phyloP scores from a whole-genome alignment of 2,888 invertebrate species.

The Synanthedon vespiformis region DNA sequence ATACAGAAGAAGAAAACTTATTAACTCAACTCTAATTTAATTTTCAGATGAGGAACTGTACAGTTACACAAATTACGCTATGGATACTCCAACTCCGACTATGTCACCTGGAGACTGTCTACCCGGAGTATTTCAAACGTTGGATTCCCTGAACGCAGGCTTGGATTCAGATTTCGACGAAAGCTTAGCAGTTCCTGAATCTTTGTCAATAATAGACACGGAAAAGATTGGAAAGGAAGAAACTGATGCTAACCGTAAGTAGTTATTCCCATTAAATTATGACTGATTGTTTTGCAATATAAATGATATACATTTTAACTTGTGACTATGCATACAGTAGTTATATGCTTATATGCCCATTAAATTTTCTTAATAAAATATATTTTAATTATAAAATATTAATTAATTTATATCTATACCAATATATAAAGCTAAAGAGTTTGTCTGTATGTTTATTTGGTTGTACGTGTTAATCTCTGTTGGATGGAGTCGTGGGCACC shows the following conservation, averaged over 20 bases:
- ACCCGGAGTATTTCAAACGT: conserved; percentile 54
- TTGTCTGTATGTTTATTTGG: too few species aligned
- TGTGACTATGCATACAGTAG: too few species aligned
- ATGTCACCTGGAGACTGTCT: conserved; percentile 50
- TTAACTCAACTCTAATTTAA: too few species aligned
- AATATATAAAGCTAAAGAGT: too few species aligned
- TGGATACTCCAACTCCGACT: conserved; percentile 50
- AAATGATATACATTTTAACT: background rate
- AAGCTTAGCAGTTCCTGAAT: conserved; percentile 81
- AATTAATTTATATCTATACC: too few species aligned
- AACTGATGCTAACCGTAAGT: conserved; percentile 31
- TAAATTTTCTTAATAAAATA: too few species aligned
- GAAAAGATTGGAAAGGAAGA: conserved; percentile 51
- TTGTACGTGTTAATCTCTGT: too few species aligned
- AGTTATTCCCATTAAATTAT: background rate
- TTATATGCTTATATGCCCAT: too few species aligned
- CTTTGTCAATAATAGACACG: conserved; percentile 74
- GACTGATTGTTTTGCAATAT: background rate
- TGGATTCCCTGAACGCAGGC: conserved; percentile 64
- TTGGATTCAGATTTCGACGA: conserved; percentile 85
- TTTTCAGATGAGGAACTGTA: conserved; percentile 53
- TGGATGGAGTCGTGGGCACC: too few species aligned
- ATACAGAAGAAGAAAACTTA: too few species aligned
- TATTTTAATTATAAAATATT: too few species aligned
- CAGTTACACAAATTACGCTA: conserved; percentile 59